Evolutionary conservation across 2,797 vertebrate species (phyloP).

Genomic region (Pseudochirops corinnae): DNA sequence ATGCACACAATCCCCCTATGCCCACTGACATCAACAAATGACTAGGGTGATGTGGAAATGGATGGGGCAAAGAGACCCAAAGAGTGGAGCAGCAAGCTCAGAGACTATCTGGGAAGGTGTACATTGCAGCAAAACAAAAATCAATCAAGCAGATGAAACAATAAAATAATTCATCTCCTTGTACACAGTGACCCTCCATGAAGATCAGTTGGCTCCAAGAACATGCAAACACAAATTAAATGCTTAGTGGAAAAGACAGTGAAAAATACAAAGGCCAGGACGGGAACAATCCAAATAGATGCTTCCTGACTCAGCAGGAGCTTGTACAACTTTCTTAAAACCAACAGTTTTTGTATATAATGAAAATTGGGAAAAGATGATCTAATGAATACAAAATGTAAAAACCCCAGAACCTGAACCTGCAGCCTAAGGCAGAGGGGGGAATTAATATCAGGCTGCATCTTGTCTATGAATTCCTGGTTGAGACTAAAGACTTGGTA

Average conservation of each 20-base stretch:
- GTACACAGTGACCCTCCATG: slow-evolving; percentile 62
- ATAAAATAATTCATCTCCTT: slow-evolving; percentile 65
- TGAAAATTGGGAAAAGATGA: slow-evolving; percentile 53
- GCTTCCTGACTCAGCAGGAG: slow-evolving; percentile 69
- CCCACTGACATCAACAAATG: slow-evolving; percentile 25
- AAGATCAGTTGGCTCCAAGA: slow-evolving; percentile 69
- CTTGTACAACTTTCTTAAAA: slow-evolving; percentile 59
- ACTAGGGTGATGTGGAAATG: background rate
- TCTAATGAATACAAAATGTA: slow-evolving; percentile 44
- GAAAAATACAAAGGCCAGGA: slow-evolving; percentile 62
- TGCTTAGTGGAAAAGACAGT: slow-evolving; percentile 68
- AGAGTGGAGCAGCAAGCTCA: slow-evolving; percentile 26
- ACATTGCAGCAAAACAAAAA: slow-evolving; percentile 57
- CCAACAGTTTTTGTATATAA: slow-evolving; percentile 48
- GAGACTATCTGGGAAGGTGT: slow-evolving; percentile 28
- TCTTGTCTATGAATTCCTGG: background rate
- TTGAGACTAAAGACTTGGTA: background rate
- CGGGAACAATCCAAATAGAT: slow-evolving; percentile 65
- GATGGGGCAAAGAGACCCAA: background rate
- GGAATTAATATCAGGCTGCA: background rate
- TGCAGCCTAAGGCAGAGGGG: background rate
- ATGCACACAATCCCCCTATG: background rate
- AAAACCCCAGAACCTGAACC: background rate
- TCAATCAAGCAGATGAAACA: slow-evolving; percentile 46
- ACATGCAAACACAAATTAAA: slow-evolving; percentile 65